Evolutionary conservation across 2,113 vertebrate species (phyloP).

Genomic region (Charina bottae): DNA sequence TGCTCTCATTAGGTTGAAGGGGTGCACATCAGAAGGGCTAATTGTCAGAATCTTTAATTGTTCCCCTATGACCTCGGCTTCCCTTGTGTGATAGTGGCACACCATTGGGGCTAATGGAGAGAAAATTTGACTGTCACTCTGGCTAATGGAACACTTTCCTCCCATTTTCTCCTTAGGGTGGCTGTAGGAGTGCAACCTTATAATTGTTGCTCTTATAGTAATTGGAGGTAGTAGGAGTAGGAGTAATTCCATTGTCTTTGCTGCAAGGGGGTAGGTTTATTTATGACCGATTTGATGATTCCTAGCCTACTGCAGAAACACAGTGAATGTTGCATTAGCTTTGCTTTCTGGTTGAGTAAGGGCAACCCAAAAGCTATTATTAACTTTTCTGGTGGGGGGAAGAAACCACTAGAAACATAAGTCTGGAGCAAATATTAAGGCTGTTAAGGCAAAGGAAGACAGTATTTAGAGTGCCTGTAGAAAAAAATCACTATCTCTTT

Average conservation of each 20-base stretch:
- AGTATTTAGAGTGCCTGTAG: not conserved
- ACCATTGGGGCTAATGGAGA: conserved; percentile 76
- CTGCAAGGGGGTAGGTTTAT: conserved; percentile 69
- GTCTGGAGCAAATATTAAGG: conserved; percentile 12
- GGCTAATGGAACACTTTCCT: conserved; percentile 84
- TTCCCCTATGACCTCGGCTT: conserved; percentile 70
- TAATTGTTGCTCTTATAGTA: conserved; percentile 83
- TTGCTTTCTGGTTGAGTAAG: conserved; percentile 5
- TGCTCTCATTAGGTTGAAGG: not conserved
- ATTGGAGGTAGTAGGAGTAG: conserved; percentile 81
- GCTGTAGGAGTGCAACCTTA: conserved; percentile 79
- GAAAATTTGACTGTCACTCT: conserved; percentile 79
- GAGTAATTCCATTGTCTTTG: conserved; percentile 80
- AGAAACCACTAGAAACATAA: not conserved
- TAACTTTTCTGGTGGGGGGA: not conserved
- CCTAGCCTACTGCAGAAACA: conserved; percentile 71
- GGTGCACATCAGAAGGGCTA: conserved; percentile 63
- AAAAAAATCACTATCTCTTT: too few species aligned
- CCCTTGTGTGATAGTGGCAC: conserved; percentile 69
- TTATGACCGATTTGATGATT: conserved; percentile 76
- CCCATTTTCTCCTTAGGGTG: conserved; percentile 82
- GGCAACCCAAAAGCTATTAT: conserved; percentile 26
- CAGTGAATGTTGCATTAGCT: conserved; percentile 10
- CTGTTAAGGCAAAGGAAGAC: not conserved
- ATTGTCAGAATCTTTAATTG: conserved; percentile 81